These are phyloP conservation scores for Pipistrellus pygmaeus DNA, from an alignment of 2,797 vertebrate genomes.

Conservation along the genomic window DNA sequence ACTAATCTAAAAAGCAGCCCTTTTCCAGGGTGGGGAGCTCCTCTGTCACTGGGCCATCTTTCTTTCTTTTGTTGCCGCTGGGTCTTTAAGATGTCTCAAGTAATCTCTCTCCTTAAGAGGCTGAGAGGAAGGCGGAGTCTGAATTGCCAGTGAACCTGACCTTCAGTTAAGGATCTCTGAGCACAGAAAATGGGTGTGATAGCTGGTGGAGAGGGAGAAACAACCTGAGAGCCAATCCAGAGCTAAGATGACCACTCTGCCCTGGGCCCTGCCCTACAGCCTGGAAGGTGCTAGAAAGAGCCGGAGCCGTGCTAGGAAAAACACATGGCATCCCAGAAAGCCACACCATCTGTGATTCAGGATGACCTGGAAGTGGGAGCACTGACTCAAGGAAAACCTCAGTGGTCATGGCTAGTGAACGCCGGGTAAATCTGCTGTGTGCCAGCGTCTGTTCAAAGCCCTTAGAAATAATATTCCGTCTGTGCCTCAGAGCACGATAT, in stretches of 20 bases:
- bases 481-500: neutral
- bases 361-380: neutral
- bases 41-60: neutral
- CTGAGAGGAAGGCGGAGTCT: neutral
- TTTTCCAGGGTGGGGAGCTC: neutral
- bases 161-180: neutral
- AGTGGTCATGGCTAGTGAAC: neutral
- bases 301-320: neutral
- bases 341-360: conserved; percentile 20
- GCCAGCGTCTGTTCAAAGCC: neutral
- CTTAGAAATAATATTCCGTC: neutral
- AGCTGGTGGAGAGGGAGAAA: neutral
- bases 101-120: conserved; percentile 10
- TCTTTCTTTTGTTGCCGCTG: no score
- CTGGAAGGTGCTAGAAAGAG: conserved; percentile 49
- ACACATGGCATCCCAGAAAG: neutral
- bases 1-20: neutral
- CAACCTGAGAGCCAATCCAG: neutral
- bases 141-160: conserved; percentile 13
- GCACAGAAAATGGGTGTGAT: neutral
- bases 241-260: neutral
- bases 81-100: neutral
- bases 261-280: neutral
- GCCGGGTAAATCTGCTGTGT: neutral
- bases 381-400: conserved; percentile 4